These are phyloP conservation scores for Drosophila mimetica DNA, from an alignment of 2,888 invertebrate species.

Conservation along the genomic window DNA sequence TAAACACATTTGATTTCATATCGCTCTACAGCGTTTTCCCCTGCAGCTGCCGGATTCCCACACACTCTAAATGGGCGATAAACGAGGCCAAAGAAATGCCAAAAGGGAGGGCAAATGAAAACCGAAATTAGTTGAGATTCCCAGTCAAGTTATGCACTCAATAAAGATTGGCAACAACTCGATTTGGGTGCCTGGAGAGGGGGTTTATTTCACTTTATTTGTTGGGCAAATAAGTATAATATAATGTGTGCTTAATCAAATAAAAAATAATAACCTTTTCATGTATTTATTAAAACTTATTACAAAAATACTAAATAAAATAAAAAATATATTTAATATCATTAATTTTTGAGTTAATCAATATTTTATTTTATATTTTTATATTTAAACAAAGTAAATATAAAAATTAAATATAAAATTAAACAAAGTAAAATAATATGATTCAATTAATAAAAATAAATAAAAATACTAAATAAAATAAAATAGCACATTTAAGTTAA, in stretches of 20 bases:
- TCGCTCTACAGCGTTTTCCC: conserved; percentile 2
- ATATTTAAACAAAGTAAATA: no score
- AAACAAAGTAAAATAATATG: no score
- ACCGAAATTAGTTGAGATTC: conserved; percentile 17
- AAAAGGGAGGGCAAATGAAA: background rate
- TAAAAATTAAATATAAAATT: no score
- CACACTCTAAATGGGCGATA: conserved; percentile 13
- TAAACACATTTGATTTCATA: conserved; percentile 26
- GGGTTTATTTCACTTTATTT: no score
- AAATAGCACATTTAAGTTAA: no score
- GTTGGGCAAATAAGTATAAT: background rate
- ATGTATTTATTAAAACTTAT: no score
- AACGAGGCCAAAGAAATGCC: conserved; percentile 4
- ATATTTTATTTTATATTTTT: no score
- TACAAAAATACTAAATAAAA: background rate
- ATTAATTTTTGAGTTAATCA: no score
- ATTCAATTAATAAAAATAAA: no score
- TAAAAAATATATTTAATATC: no score
- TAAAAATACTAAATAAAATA: background rate
- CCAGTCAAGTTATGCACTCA: conserved; percentile 5
- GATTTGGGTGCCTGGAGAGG: background rate
- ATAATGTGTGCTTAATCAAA: background rate
- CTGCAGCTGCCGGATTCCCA: conserved; percentile 30
- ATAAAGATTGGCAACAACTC: background rate
- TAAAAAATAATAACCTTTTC: no score